A percentile compares a stretch with the other conserved stretches of the same genome.
phyloP scores from a whole-genome alignment of 2,888 invertebrate species.

The Ctena decussata region DNA sequence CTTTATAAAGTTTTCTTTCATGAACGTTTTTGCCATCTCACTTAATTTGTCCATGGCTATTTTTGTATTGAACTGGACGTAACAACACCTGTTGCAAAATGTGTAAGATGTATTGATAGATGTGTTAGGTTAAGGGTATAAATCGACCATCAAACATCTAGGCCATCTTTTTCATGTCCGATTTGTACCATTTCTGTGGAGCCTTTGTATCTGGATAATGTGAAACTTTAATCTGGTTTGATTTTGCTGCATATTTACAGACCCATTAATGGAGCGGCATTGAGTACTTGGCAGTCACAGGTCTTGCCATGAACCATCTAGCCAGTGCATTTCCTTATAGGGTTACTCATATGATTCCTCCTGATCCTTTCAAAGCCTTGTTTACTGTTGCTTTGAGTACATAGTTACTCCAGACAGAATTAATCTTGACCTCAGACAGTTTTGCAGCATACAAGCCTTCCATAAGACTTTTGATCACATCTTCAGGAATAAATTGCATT shows the following conservation, averaged over 20 bases:
- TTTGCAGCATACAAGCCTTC: not conserved
- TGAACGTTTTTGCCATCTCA: not conserved
- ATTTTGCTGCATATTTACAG: not conserved
- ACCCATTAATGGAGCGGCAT: conserved; percentile 4
- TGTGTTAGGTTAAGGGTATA: not conserved
- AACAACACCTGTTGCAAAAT: not conserved
- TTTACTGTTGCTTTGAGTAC: conserved; percentile 17
- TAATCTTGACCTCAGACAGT: conserved; percentile 19
- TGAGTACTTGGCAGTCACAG: conserved; percentile 23
- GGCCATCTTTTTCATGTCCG: not conserved
- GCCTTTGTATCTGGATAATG: not conserved
- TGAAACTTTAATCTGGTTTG: not conserved
- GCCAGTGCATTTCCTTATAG: conserved; percentile 30
- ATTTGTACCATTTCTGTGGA: not conserved
- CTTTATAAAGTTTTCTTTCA: not conserved
- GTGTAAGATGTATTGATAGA: not conserved
- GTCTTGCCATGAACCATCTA: conserved; percentile 36
- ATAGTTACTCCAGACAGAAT: conserved; percentile 27
- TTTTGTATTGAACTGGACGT: not conserved
- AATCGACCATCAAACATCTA: not conserved
- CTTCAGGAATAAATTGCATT: too few relatives aligned
- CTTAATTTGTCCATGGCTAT: not conserved
- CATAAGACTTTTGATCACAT: not conserved
- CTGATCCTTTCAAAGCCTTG: conserved; percentile 21
- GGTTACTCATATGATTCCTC: conserved; percentile 37